These are phyloP conservation scores for Spilogale gracilis DNA, from an alignment of 2,113 vertebrate species.

Conservation along the genomic window DNA sequence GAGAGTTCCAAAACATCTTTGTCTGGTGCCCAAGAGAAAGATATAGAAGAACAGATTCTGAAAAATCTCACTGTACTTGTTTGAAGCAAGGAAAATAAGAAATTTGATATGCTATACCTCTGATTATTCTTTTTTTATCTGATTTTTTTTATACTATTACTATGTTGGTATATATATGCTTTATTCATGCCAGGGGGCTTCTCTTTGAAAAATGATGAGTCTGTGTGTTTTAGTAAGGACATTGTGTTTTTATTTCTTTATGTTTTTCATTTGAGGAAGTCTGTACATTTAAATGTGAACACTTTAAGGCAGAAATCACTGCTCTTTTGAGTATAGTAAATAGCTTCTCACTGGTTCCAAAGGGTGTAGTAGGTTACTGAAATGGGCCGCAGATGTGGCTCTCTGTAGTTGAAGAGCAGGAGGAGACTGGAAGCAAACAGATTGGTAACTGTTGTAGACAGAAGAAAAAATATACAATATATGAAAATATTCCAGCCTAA, in stretches of 20 bases:
- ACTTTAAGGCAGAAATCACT: constrained; percentile 65
- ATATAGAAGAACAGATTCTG: background rate
- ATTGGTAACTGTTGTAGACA: constrained; percentile 17
- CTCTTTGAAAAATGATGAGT: constrained; percentile 50
- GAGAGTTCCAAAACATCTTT: constrained; percentile 16
- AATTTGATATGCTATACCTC: background rate
- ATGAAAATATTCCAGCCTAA: constrained; percentile 9
- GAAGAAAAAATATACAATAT: background rate
- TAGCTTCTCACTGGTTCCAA: constrained; percentile 66
- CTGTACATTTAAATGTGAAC: constrained; percentile 62
- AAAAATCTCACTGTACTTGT: background rate
- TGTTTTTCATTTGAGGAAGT: constrained; percentile 64
- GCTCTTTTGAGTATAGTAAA: constrained; percentile 71
- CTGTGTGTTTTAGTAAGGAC: constrained; percentile 54
- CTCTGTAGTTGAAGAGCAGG: constrained; percentile 40
- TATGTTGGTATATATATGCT: background rate
- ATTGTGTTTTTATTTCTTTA: constrained; percentile 65
- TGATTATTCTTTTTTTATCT: constrained; percentile 50
- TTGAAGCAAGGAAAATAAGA: constrained; percentile 27
- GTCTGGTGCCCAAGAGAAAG: background rate
- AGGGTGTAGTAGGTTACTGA: constrained; percentile 66
- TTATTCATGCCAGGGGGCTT: constrained; percentile 42
- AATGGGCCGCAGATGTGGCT: constrained; percentile 51
- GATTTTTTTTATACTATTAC: constrained; percentile 2
- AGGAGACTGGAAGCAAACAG: constrained; percentile 34